phyloP scores from a whole-genome alignment of 2,888 invertebrate species.

The Athrips mouffetella region DNA sequence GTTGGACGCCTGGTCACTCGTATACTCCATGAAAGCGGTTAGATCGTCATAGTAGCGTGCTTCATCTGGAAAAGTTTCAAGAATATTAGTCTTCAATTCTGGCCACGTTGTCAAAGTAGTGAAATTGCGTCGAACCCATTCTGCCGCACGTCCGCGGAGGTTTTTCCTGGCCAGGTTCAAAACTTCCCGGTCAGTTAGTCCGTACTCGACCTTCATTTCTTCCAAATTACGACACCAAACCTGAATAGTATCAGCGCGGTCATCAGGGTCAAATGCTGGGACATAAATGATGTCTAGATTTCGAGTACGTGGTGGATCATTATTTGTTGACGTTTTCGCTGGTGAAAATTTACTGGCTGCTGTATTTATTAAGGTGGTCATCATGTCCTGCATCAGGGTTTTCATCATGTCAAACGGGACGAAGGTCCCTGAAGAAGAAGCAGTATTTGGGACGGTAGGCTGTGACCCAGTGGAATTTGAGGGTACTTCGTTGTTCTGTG shows the following conservation, averaged over 20 bases:
- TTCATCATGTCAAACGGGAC: slow-evolving; percentile 8
- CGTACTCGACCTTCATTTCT: slow-evolving; percentile 12
- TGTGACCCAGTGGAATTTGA: not conserved
- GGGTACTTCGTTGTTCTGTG: not conserved
- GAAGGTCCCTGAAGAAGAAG: not conserved
- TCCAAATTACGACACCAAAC: slow-evolving; percentile 20
- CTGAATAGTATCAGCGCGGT: slow-evolving; percentile 18
- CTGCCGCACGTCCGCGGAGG: slow-evolving; percentile 20
- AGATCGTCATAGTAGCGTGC: slow-evolving; percentile 22
- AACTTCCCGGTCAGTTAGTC: slow-evolving; percentile 13
- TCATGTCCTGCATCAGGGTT: slow-evolving; percentile 10
- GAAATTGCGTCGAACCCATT: slow-evolving; percentile 22
- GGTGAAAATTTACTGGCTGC: not conserved
- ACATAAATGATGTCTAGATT: slow-evolving; percentile 21
- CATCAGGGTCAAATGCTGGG: slow-evolving; percentile 18
- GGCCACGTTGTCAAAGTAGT: slow-evolving; percentile 18
- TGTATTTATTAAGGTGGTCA: not conserved
- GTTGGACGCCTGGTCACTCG: slow-evolving; percentile 20
- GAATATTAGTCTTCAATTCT: slow-evolving; percentile 18
- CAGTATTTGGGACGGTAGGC: not conserved
- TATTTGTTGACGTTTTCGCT: not conserved
- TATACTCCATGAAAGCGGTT: slow-evolving; percentile 20
- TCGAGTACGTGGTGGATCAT: slow-evolving; percentile 4
- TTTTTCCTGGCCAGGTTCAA: slow-evolving; percentile 18
- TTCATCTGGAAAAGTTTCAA: slow-evolving; percentile 24